These are phyloP conservation scores for Drosophila neocordata DNA, from an alignment of 1,140 invertebrate species.

Conservation along the genomic window DNA sequence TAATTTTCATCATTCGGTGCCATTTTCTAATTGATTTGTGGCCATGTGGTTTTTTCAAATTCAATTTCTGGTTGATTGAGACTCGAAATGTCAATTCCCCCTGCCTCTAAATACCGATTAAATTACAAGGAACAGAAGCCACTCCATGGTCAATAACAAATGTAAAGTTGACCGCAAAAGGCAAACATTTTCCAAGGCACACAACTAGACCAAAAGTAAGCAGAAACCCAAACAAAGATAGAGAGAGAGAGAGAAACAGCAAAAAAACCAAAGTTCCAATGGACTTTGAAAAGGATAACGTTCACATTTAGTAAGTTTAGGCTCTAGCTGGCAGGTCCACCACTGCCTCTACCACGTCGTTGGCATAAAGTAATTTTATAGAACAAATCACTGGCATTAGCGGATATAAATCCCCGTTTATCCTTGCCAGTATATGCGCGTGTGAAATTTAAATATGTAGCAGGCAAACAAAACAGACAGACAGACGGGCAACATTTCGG, in stretches of 20 bases:
- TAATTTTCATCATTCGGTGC: conserved; percentile 36
- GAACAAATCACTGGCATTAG: conserved; percentile 81
- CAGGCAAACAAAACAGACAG: conserved; percentile 16
- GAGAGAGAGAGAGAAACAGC: too few relatives aligned
- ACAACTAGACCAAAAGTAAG: neutral
- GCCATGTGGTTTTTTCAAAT: conserved; percentile 53
- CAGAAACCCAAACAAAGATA: conserved; percentile 4
- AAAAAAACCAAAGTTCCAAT: conserved; percentile 1
- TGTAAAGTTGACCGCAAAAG: conserved; percentile 47
- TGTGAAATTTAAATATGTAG: conserved; percentile 76
- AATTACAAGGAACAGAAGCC: neutral
- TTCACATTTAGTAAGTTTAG: conserved; percentile 57
- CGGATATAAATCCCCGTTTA: conserved; percentile 78
- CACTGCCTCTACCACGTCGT: conserved; percentile 61
- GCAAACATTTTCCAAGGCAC: conserved; percentile 41
- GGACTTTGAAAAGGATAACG: conserved; percentile 60
- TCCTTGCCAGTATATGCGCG: conserved; percentile 76
- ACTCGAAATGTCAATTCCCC: conserved; percentile 2
- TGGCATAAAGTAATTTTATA: conserved; percentile 81
- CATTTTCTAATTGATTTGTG: conserved; percentile 71
- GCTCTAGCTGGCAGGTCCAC: conserved; percentile 47
- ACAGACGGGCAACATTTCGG: conserved; percentile 16
- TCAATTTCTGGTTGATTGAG: conserved; percentile 46
- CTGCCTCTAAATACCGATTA: conserved; percentile 6
- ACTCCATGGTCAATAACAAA: conserved; percentile 21